These are phyloP conservation scores for Hydrotaea diabolus DNA, from an alignment of 2,888 invertebrate species.

Conservation along the genomic window DNA sequence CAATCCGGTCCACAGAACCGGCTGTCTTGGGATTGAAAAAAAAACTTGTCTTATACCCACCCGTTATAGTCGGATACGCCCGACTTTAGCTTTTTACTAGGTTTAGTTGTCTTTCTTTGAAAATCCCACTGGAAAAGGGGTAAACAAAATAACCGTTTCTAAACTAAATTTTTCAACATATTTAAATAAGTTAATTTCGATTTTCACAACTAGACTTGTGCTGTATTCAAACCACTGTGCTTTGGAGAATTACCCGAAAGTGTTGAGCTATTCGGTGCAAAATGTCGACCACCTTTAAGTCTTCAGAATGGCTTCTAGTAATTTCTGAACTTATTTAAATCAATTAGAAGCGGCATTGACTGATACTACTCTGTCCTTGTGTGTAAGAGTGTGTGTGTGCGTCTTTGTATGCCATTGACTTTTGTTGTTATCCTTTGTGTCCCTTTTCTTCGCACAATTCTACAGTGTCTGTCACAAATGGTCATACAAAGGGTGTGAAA, in stretches of 20 bases:
- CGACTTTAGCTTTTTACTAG: too few relatives aligned
- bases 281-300: neutral
- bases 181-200: too few relatives aligned
- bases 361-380: neutral
- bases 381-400: neutral
- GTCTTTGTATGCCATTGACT: too few relatives aligned
- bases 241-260: neutral
- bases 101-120: too few relatives aligned
- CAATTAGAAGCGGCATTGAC: slow-evolving; percentile 13
- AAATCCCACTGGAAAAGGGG: too few relatives aligned
- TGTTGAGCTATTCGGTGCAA: neutral
- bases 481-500: slow-evolving; percentile 26
- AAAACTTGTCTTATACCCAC: too few relatives aligned
- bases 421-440: neutral
- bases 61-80: too few relatives aligned
- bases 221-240: neutral
- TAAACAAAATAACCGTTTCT: too few relatives aligned
- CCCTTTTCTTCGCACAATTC: neutral
- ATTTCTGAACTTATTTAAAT: slow-evolving; percentile 12
- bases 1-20: too few relatives aligned
- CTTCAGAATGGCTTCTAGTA: neutral
- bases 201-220: too few relatives aligned
- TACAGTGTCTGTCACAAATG: slow-evolving; percentile 10
- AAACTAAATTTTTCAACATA: too few relatives aligned
- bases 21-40: too few relatives aligned